phyloP scores from a whole-genome alignment of 2,797 vertebrate genomes.

The Chlorospingus semifuscus region DNA sequence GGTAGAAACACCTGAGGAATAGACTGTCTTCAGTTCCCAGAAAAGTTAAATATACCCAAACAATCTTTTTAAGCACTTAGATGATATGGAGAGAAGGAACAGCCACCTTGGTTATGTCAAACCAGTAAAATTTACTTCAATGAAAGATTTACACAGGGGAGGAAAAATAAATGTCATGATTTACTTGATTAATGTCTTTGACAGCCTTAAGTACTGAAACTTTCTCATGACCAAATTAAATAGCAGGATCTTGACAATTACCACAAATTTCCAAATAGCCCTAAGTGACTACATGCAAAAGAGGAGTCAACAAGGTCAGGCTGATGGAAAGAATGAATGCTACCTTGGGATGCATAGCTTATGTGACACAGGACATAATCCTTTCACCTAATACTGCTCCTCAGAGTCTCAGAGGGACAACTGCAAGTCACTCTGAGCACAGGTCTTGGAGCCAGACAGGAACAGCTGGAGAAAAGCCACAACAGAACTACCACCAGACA shows the following conservation, averaged over 20 bases:
- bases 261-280: not conserved
- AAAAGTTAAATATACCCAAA: not conserved
- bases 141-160: not conserved
- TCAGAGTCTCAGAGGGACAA: not conserved
- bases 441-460: not conserved
- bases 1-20: not conserved
- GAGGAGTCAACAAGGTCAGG: constrained; percentile 13
- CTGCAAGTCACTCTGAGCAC: not conserved
- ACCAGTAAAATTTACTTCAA: not conserved
- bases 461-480: not conserved
- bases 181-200: not conserved
- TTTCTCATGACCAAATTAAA: not conserved
- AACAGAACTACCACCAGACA: not conserved
- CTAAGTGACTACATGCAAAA: not conserved
- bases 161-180: not conserved
- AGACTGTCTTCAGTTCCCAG: not conserved
- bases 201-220: not conserved
- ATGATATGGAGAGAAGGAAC: not conserved
- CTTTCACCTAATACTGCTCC: not conserved
- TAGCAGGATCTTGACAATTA: not conserved
- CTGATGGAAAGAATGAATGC: not conserved
- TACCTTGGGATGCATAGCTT: not conserved
- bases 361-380: constrained; percentile 37
- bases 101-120: not conserved
- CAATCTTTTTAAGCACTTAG: not conserved